Evolutionary conservation across 2,113 vertebrate genomes (phyloP), one percentile per base, ranked within the genome.

Genomic region (Neofelis nebulosa): DNA sequence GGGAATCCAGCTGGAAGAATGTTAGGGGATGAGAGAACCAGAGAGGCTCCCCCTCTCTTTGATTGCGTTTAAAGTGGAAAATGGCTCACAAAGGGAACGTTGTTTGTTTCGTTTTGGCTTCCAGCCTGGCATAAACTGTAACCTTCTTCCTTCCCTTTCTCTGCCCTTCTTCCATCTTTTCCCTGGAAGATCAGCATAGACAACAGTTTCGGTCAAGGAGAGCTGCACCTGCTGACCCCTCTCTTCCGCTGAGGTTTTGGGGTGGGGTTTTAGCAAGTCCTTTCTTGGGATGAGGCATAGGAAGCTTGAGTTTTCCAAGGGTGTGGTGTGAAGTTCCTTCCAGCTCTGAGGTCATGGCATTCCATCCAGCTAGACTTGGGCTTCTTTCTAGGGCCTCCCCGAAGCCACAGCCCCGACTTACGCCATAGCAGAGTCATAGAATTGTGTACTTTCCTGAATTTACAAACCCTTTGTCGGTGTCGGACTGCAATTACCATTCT

Each of bases 51-150:
- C 3, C 7, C 18, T 36, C 13, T 31, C 33, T 52, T 10, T 0
- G 11, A 1, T 21, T 8, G 25, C 7, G 0, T n/a, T 63, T 7
- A 2, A 78, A 29, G 29, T 73, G 65, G 65, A 84, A 8, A 61
- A 27, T 3, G 23, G 1, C 55, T 50, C 76, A 7, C 31, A 0
- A 4, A 5, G 19, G 12, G 15, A 41, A 12, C 0, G 2, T 11
- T 65, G 61, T 45, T 16, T 7, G 6, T 63, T 41, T 3, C n/a
- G 0, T 21, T 2, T 71, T 45, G 12, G 41, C 45, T 33, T 50
- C 33, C 41, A 19, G 0, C 9, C 11, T 0, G 15, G 38, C 29
- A 0, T 19, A 0, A 10, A 7, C 6, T 2, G 31, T 33, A 0
- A 5, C 25, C 84, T 52, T 36, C 68, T 61, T 52, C 31, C 19